Evolutionary conservation across 2,797 vertebrate genomes (phyloP), one percentile per base, ranked within the genome.

Genomic region (Furcifer pardalis): DNA sequence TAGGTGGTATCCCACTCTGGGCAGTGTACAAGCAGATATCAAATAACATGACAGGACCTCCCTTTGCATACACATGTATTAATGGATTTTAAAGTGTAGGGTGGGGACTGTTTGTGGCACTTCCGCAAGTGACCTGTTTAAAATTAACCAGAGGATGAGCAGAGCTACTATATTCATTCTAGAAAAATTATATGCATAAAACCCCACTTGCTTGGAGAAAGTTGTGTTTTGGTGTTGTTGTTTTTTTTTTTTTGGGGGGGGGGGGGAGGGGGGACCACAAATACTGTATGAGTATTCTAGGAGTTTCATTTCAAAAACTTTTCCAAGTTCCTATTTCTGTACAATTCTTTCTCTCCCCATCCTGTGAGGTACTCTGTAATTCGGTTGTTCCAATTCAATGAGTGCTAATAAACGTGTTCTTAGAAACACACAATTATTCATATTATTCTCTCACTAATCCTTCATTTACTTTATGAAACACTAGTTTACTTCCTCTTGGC

Each of bases 381-480:
- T 90, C 83, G 30, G 77, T 85, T 86, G 89, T 80, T 65, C 65
- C 85, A 81, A 87, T 88, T 88, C 91, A 90, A 75, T 82, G n/a
- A 84, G 84, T 84, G 78, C 79, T 90, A 94, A 93, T 89, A 94
- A 90, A 92, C 86, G 80, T 82, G 17, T 37, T 32, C 37, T 89
- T 91, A 86, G 35, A 92, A 91, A 83, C 84, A 82, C 74, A 87
- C 85, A 56, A 0, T 77, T 85, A 35, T 86, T 93, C 0, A 81
- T 89, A 86, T 82, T 86, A 88, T 87, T 79, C 78, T 83, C 77
- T 77, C 92, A 65, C 88, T 91, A 92, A 94, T 90, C 87, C 91
- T 94, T 84, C 87, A 86, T 88, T 84, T 86, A 85, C 89, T 85
- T 87, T 88, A n/a, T n/a, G 93, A 92, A 91, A 88, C 81, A 19